These are phyloP conservation scores for Oncorhynchus nerka DNA, from an alignment of 2,113 vertebrate species.

Conservation along the genomic window DNA sequence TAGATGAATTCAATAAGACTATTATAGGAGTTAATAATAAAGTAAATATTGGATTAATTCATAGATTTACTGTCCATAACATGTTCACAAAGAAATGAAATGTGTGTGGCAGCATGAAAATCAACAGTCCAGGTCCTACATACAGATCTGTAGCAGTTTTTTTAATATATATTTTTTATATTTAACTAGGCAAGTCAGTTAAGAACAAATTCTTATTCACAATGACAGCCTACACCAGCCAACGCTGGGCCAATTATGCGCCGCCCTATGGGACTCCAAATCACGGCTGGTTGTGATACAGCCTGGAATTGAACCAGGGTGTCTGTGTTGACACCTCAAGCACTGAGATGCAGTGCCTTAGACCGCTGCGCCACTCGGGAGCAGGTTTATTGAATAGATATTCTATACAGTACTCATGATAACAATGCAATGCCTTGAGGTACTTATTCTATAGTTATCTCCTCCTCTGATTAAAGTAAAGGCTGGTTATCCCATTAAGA, in stretches of 20 bases:
- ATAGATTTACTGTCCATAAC: not conserved
- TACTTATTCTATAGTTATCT: not conserved
- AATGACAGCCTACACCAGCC: too few relatives aligned
- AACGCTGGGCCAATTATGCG: too few relatives aligned
- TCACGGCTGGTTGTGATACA: too few relatives aligned
- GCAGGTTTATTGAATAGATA: constrained; percentile 1
- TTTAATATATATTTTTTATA: too few relatives aligned
- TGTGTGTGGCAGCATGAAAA: not conserved
- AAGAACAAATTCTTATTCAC: too few relatives aligned
- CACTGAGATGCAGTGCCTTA: too few relatives aligned
- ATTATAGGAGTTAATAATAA: not conserved
- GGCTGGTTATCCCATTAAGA: constrained; percentile 59
- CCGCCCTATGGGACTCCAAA: too few relatives aligned
- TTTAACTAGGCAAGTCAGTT: too few relatives aligned
- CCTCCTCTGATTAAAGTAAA: constrained; percentile 63
- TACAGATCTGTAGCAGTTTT: constrained; percentile 6
- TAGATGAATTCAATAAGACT: not conserved
- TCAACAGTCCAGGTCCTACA: not conserved
- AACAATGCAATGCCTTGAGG: not conserved
- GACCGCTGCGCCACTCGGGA: not conserved
- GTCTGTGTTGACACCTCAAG: too few relatives aligned
- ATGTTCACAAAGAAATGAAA: not conserved
- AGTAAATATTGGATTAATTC: too few relatives aligned
- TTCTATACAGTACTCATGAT: not conserved
- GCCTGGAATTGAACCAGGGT: too few relatives aligned